Conservation (phyloP, 2,797 vertebrate species). For the Yasuhikotakia modesta region DNA sequence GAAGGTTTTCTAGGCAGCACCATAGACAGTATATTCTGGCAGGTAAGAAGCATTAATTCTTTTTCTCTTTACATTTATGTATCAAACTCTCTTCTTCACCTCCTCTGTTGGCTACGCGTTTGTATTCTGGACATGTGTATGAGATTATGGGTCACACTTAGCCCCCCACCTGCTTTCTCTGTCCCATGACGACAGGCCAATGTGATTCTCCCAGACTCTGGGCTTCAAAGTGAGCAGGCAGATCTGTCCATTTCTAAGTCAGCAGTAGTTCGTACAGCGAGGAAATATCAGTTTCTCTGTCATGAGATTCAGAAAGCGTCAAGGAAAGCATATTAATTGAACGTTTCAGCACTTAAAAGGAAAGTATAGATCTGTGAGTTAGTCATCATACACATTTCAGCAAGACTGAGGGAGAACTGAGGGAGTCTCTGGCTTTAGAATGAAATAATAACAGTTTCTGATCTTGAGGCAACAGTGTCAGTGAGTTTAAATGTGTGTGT, state of each 20-base stretch:
- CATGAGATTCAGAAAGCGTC: constrained; percentile 13
- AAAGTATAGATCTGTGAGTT: constrained; percentile 39
- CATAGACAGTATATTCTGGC: constrained; percentile 98
- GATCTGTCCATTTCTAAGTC: constrained; percentile 47
- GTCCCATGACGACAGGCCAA: constrained; percentile 51
- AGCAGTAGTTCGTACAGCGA: not conserved
- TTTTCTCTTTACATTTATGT: not conserved
- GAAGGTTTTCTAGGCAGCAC: constrained; percentile 94
- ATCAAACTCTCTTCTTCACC: not conserved
- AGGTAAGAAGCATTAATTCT: constrained; percentile 75
- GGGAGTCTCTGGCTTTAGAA: not conserved
- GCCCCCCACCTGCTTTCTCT: constrained; percentile 43
- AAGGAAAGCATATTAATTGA: constrained; percentile 40
- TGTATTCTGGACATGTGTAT: constrained; percentile 59
- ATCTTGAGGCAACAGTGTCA: not conserved
- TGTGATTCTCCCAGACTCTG: constrained; percentile 40
- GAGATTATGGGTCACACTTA: constrained; percentile 55
- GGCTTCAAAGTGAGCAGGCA: constrained; percentile 48
- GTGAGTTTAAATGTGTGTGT: constrained; percentile 4
- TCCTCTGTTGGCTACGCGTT: constrained; percentile 38
- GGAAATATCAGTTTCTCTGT: constrained; percentile 25
- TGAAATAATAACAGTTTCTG: not conserved
- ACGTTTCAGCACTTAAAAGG: constrained; percentile 26
- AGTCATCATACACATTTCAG: constrained; percentile 11
- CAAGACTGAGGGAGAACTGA: not conserved